Base-by-base conservation (phyloP, 1,140 invertebrate genomes). In the Penaeus indicus region DNA sequence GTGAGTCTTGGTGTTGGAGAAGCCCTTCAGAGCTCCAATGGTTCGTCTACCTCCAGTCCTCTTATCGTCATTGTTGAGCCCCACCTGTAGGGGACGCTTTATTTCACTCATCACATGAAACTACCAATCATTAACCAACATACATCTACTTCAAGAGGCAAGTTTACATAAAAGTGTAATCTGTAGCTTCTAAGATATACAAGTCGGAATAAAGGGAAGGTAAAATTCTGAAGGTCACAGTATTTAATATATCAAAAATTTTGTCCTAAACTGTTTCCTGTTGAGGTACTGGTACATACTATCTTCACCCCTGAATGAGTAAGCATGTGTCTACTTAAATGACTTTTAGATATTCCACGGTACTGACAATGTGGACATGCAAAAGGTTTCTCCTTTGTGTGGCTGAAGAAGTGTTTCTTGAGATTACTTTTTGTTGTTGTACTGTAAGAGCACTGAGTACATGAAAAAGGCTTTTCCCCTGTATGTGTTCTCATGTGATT, bases 41-140 rank as follows among this genome's bases (percentile, higher is more conserved):
- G 63, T n/a, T 63, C 86, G 63, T 63, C 86, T 61, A 77, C 86
- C 80, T 69, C 64, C 80, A 78, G 67, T 72, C 22, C 47, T 67
- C 77, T 72, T 62, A 79, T 63, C 85, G 85, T 86, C 85, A 86
- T 77, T 86, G 78, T 87, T 79, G 78, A 87, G 79, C 85, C 85
- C 85, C 85, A 87, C 85, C 85, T 87, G 85, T 87, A 87, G 78
- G 80, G 42, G 61, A 62, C 80, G 61, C 47, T 25, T 54, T 42
- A 54, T 25, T 60, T 62, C 25, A 78, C 75, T 47, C 75, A 38
- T 21, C 75, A 78, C 75, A 78, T 72, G 67, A 25, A n/a, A 72
- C 67, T n/a, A n/a, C 32, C 67, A 72, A 72, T 19, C 32, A 72
- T 32, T 32, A 25, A 21, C 10, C 67, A n/a, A n/a, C 67, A 27